phyloP scores from a whole-genome alignment of 2,113 vertebrate species.

The Tychaedon coryphoeus region DNA sequence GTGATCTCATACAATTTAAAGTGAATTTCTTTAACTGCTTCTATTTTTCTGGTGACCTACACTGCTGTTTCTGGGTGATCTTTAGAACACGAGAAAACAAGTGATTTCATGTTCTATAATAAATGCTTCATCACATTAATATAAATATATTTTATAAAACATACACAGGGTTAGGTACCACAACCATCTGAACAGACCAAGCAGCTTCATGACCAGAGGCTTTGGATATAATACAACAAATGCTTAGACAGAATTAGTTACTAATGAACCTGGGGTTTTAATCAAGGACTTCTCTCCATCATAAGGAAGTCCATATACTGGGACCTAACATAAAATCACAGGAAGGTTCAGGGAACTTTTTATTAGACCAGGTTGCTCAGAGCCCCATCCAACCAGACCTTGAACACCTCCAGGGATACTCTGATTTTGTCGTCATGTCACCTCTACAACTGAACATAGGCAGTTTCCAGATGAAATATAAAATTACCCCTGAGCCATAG shows the following conservation, averaged over 20 bases:
- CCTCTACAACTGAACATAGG: background rate
- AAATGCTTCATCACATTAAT: background rate
- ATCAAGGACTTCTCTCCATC: background rate
- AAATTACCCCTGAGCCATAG: background rate
- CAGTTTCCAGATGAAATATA: background rate
- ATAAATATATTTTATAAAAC: background rate
- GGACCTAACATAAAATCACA: background rate
- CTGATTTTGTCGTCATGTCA: background rate
- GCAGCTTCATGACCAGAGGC: fast-evolving
- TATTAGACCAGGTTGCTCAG: background rate
- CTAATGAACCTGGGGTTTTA: background rate
- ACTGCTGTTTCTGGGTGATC: background rate
- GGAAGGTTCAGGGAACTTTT: background rate
- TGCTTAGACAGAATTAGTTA: background rate
- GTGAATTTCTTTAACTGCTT: background rate
- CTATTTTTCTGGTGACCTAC: background rate
- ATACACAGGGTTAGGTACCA: fast-evolving
- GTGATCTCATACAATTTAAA: background rate
- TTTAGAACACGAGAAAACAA: background rate
- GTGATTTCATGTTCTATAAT: background rate
- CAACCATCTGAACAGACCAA: background rate
- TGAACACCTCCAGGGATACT: background rate
- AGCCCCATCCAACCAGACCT: background rate
- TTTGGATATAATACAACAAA: background rate
- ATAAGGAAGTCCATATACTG: background rate